Conservation (phyloP, 2,888 invertebrate species). For the Caenorhabditis sp. region DNA sequence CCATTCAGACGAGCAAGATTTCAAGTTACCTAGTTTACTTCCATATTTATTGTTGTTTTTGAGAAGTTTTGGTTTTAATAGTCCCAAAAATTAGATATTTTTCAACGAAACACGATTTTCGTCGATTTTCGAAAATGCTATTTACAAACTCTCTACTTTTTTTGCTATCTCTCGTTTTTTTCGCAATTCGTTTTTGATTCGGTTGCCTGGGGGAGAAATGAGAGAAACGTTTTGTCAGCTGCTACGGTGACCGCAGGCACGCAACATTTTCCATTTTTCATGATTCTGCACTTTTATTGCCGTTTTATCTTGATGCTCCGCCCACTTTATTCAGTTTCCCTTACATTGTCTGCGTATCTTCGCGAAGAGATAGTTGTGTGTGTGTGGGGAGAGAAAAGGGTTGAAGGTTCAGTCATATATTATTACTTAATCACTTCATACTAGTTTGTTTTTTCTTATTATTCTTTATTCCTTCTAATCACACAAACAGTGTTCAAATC, state of each 20-base stretch:
- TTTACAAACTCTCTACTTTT: slow-evolving; percentile 24
- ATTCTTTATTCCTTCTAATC: slow-evolving; percentile 3
- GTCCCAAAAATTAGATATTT: background rate
- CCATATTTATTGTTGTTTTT: background rate
- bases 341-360: slow-evolving; percentile 21
- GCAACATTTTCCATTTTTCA: slow-evolving; percentile 8
- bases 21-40: no score
- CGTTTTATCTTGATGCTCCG: slow-evolving; percentile 16
- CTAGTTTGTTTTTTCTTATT: slow-evolving; percentile 10
- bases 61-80: background rate
- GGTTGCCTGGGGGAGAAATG: slow-evolving; percentile 8
- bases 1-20: no score
- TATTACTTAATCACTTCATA: slow-evolving; percentile 32
- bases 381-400: background rate
- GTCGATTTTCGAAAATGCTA: slow-evolving; percentile 38
- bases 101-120: slow-evolving; percentile 13
- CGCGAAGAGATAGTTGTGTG: background rate
- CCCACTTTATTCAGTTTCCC: slow-evolving; percentile 7
- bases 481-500: background rate
- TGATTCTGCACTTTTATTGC: slow-evolving; percentile 5
- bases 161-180: slow-evolving; percentile 16
- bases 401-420: background rate
- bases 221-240: slow-evolving; percentile 38
- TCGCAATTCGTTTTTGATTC: slow-evolving; percentile 3
- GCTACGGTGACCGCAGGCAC: slow-evolving; percentile 32